phyloP scores from a whole-genome alignment of 2,113 vertebrate genomes.

The Mola mola region DNA sequence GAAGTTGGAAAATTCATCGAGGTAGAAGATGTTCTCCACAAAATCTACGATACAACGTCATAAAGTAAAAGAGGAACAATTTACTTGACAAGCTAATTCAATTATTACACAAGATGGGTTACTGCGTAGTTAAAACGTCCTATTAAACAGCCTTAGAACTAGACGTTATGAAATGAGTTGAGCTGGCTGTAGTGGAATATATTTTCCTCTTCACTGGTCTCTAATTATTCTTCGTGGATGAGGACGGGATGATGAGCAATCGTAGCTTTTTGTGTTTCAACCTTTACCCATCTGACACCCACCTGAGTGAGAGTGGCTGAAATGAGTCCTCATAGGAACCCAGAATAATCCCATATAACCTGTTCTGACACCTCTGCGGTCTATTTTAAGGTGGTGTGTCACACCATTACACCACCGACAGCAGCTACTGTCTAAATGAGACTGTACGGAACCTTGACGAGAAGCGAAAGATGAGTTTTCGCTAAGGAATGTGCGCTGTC shows the following conservation, averaged over 20 bases:
- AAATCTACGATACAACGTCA: too few species aligned
- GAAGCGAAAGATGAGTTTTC: background rate
- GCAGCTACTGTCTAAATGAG: constrained; percentile 17
- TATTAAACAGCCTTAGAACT: background rate
- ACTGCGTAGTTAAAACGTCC: background rate
- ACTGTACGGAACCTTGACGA: constrained; percentile 2
- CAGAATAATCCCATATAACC: constrained; percentile 43
- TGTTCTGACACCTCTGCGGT: constrained; percentile 37
- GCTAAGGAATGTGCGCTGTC: background rate
- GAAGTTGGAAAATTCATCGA: too few species aligned
- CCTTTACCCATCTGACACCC: constrained; percentile 9
- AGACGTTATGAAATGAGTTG: background rate
- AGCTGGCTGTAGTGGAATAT: background rate
- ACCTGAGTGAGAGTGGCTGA: constrained; percentile 11
- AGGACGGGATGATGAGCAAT: background rate
- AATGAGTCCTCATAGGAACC: constrained; percentile 27
- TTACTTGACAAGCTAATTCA: background rate
- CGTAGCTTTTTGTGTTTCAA: constrained; percentile 4
- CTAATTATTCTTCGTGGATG: background rate
- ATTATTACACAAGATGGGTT: constrained; percentile 1
- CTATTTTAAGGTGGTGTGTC: constrained; percentile 57
- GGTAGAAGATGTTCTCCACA: too few species aligned
- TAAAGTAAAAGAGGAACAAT: too few species aligned
- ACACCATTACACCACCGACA: constrained; percentile 21
- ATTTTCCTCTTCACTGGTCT: constrained; percentile 8